These are phyloP conservation scores for Chunga burmeisteri DNA, from an alignment of 2,113 vertebrate species.

Conservation along the genomic window DNA sequence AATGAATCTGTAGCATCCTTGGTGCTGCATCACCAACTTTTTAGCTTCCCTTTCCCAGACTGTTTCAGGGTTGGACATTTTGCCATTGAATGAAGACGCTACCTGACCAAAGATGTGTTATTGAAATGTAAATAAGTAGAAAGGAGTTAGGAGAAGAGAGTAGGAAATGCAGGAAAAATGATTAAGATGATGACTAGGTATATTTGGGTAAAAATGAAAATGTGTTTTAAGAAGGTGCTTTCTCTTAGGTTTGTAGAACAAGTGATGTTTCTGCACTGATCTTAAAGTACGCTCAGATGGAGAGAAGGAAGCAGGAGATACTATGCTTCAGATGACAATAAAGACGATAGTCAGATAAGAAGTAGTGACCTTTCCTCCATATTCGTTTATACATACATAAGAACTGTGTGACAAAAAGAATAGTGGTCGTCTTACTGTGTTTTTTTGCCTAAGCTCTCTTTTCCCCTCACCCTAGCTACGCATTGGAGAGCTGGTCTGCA, in stretches of 20 bases:
- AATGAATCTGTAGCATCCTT: background rate
- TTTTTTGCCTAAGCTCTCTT: background rate
- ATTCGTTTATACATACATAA: background rate
- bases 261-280: background rate
- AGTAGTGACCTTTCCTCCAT: background rate
- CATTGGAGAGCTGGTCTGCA: background rate
- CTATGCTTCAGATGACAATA: background rate
- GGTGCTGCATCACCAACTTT: background rate
- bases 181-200: background rate
- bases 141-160: background rate
- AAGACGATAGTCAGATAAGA: background rate
- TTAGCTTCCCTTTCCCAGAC: background rate
- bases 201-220: background rate
- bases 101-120: background rate
- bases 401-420: background rate
- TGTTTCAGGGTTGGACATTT: background rate
- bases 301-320: background rate
- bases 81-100: background rate
- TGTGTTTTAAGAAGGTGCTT: background rate
- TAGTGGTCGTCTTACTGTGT: background rate
- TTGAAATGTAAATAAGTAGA: background rate
- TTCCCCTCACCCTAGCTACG: background rate
- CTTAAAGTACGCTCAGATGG: background rate
- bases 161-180: background rate
- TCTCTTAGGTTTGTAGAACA: background rate